These are phyloP conservation scores for Bungarus multicinctus DNA, from an alignment of 2,113 vertebrate genomes.

Conservation along the genomic window DNA sequence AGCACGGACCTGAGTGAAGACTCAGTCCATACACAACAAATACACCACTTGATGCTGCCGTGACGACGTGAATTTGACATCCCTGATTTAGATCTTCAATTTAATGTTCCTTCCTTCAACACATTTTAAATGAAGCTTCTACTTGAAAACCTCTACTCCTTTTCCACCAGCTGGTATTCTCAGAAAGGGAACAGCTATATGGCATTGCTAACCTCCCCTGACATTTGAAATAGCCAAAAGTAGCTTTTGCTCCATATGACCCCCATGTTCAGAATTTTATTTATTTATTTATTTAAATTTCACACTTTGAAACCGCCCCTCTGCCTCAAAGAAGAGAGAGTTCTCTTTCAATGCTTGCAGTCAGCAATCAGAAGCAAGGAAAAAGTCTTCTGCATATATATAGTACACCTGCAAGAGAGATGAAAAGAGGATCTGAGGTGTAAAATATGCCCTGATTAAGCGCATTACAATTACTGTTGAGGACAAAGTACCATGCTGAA, in stretches of 20 bases:
- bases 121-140: not conserved
- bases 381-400: not conserved
- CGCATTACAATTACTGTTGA: not conserved
- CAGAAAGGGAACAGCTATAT: not conserved
- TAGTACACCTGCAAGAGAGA: not conserved
- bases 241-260: not conserved
- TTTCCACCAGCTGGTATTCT: not conserved
- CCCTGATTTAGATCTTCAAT: not conserved
- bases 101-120: not conserved
- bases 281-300: not conserved
- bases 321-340: not conserved
- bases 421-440: not conserved
- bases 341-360: not conserved
- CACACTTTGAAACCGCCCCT: not conserved
- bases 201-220: not conserved
- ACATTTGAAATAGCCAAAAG: not conserved
- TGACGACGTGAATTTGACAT: too few relatives aligned
- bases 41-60: too few relatives aligned
- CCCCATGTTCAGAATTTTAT: not conserved
- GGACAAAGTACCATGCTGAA: not conserved
- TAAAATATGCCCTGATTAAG: not conserved
- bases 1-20: too few relatives aligned
- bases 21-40: too few relatives aligned
- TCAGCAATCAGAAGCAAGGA: not conserved
- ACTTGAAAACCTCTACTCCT: not conserved